phyloP scores from a whole-genome alignment of 2,797 vertebrate species.

The Cryptoprocta ferox region DNA sequence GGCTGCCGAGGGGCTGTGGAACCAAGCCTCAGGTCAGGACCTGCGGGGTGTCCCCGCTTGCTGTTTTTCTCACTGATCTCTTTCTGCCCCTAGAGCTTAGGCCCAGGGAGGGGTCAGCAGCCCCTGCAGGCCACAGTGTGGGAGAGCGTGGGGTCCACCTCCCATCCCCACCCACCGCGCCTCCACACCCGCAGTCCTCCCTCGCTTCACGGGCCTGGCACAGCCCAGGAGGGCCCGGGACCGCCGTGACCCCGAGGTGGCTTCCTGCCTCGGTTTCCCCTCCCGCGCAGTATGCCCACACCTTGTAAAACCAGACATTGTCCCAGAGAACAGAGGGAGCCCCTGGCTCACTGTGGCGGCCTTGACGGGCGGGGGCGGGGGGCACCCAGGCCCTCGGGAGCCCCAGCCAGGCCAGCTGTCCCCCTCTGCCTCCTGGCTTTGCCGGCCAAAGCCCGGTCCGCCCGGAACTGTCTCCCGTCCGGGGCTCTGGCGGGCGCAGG shows the following conservation, averaged over 20 bases:
- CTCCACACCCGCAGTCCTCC: not conserved
- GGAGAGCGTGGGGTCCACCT: not conserved
- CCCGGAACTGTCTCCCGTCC: conserved; percentile 88
- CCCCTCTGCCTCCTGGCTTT: not conserved
- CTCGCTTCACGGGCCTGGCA: not conserved
- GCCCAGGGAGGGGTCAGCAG: accelerated
- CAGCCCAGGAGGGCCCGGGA: not conserved
- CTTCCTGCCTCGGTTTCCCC: not conserved
- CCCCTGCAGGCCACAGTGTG: no score
- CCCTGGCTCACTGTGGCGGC: accelerated
- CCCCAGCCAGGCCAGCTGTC: not conserved
- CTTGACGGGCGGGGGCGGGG: no score
- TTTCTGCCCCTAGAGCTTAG: not conserved
- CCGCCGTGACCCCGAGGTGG: not conserved
- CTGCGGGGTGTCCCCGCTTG: not conserved
- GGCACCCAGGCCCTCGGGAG: not conserved
- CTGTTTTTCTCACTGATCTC: not conserved
- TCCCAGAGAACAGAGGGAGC: not conserved
- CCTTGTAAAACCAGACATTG: not conserved
- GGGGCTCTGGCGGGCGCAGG: conserved; percentile 93
- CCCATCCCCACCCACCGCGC: accelerated
- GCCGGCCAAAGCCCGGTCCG: conserved; percentile 38
- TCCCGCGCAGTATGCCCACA: not conserved
- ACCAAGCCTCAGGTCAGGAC: not conserved
- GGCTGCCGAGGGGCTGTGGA: not conserved